Evolutionary conservation across 1,140 invertebrate species (phyloP), one percentile per base, ranked within the genome.

Genomic region (Drosophila orena): DNA sequence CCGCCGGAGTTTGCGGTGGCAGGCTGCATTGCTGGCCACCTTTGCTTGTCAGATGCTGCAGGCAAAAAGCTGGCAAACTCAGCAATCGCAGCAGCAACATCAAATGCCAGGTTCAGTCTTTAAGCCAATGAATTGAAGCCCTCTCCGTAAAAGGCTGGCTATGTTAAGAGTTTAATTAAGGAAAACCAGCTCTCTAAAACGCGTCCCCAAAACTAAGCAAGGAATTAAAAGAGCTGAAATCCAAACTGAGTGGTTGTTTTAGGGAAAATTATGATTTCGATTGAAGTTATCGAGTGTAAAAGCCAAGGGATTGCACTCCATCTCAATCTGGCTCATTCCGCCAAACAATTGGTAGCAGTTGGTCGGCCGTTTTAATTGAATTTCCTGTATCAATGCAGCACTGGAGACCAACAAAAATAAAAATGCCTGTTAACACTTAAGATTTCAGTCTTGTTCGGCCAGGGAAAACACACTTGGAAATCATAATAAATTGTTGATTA

Each of bases 301-400:
- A 38, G 42, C 34, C 46, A 42, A 62, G 61, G 61, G 38, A 79
- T 71, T 40, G 14, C 52, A 52, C 14, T 47, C 7, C 14, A 37
- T 72, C 34, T n/a, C 2, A 12, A 35, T 35, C 49, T 17, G 10
- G 54, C 55, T 49, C 68, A 62, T 58, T 58, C 61, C 34, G 46
- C 35, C 27, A 34, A 57, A 34, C 42, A 57, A 57, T 57, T 44
- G 42, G 12, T 10, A 40, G 34, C 34, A 4, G 46, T 56, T 59
- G n/a, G n/a, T 47, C 53, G 54, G 53, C 56, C 44, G 68, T 54
- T 81, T 81, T 81, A 79, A 79, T 81, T 84, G 55, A 81, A 81
- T 80, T 80, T 78, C 56, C 53, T 46, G 56, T 69, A 55, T 38
- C 56, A 60, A 37, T 73, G 64, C 56, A 60, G 56, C 8, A 4